Evolutionary conservation across 92 coral and sea anemone species (phyloP), one percentile per base, ranked within the genome.

Genomic region (Muricea muricata): DNA sequence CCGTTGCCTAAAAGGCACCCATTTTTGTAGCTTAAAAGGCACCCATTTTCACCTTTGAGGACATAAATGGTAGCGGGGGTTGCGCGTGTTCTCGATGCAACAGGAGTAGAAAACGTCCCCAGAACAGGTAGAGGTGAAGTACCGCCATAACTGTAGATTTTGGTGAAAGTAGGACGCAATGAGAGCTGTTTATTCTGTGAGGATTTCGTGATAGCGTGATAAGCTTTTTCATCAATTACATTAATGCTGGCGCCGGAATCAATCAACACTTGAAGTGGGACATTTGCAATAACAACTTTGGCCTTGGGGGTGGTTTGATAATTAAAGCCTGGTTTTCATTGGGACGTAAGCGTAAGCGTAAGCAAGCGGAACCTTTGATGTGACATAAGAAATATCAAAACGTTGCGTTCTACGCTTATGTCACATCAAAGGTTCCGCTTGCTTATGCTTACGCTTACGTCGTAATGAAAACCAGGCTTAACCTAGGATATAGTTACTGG

Each of bases 161-260:
- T 52, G 6, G 60, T n/a, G n/a, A n/a, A n/a, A n/a, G n/a, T n/a
- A n/a, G n/a, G n/a, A n/a, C n/a, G n/a, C n/a, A n/a, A n/a, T 28
- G 40, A 8, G 13, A 63, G 37, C 37, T 63, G 70, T 32, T 63
- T 25, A 17, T 63, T 63, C n/a, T 28, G 2, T 9, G n/a, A 4
- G 8, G 37, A 63, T 63, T 63, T 63, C 0, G n/a, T 63, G 70
- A 63, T 63, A 40, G 70, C 0, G 34, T 32, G 70, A 63, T 63
- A 63, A 12, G 70, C 70, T 10, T 63, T 63, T 28, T 63, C 70
- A 32, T 82, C 86, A 82, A 82, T 31, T 26, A 82, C 47, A 46
- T 82, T 82, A 26, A 82, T 35, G 46, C 78, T 48, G 63, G 86
- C 79, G 48, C 86, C 86, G 20, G 86, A 82, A 39, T 68, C 86